A percentile compares a stretch with the other conserved stretches of the same genome.
phyloP scores from a whole-genome alignment of 2,797 vertebrate genomes.

The Pterois miles region DNA sequence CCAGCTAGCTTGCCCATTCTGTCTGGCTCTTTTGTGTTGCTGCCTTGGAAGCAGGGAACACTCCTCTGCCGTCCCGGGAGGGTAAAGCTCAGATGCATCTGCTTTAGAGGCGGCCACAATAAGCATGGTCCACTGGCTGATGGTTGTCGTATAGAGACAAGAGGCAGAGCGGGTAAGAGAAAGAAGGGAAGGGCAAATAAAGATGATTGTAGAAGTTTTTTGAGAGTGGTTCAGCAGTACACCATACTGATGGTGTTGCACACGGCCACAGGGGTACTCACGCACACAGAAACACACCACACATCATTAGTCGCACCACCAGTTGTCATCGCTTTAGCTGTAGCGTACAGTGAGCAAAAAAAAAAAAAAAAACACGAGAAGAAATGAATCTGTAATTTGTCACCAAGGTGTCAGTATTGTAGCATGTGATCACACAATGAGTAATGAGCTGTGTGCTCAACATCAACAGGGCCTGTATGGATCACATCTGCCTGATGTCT shows the following conservation, averaged over 20 bases:
- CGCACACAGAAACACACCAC: neutral
- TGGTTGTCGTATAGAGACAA: slow-evolving; percentile 11
- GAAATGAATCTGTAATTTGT: slow-evolving; percentile 30
- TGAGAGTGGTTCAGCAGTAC: neutral
- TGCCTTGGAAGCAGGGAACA: slow-evolving; percentile 48
- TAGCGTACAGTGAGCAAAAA: slow-evolving; percentile 5
- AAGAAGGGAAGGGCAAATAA: slow-evolving; percentile 13
- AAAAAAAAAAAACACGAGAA: slow-evolving; percentile 17
- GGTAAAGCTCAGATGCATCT: slow-evolving; percentile 36
- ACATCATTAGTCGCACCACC: too few relatives aligned
- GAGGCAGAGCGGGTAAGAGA: neutral
- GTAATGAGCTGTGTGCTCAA: slow-evolving; percentile 11
- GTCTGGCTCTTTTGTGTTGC: slow-evolving; percentile 46
- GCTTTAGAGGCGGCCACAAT: slow-evolving; percentile 42
- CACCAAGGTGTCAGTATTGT: slow-evolving; percentile 3
- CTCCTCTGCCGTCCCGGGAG: slow-evolving; percentile 43
- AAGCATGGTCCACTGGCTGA: slow-evolving; percentile 38
- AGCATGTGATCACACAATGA: neutral
- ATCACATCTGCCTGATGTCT: slow-evolving; percentile 15
- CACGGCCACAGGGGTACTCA: neutral
- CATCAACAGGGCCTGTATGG: neutral
- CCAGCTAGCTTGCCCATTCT: slow-evolving; percentile 48
- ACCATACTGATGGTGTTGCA: neutral
- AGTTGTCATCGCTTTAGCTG: slow-evolving; percentile 14
- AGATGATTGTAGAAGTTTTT: slow-evolving; percentile 7